These are phyloP conservation scores for Pyrrhosoma nymphula DNA, from an alignment of 2,888 invertebrate species.

Conservation along the genomic window DNA sequence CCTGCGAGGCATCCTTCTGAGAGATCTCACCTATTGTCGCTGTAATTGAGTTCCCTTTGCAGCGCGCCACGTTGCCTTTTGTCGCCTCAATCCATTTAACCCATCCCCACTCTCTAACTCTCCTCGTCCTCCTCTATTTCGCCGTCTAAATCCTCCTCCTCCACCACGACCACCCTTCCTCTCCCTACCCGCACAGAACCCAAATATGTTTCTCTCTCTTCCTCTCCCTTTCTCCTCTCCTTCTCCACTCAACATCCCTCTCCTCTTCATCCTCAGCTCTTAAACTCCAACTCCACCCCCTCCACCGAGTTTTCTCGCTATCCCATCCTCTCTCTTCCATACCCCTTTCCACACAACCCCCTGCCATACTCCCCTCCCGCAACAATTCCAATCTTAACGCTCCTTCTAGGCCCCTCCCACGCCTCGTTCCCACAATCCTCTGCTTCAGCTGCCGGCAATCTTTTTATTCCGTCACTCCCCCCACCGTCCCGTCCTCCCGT, in stretches of 20 bases:
- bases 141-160: background rate
- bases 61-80: constrained; percentile 57
- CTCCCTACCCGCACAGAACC: background rate
- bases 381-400: constrained; percentile 27
- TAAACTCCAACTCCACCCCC: background rate
- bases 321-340: background rate
- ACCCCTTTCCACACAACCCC: background rate
- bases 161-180: background rate
- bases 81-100: constrained; percentile 67
- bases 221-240: background rate
- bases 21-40: constrained; percentile 67
- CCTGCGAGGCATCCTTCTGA: constrained; percentile 53
- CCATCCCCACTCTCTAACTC: constrained; percentile 42
- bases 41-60: constrained; percentile 65
- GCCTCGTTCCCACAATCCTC: constrained; percentile 22
- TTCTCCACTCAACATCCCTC: background rate
- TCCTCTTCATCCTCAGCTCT: too few relatives aligned
- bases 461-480: background rate
- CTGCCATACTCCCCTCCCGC: background rate
- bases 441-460: constrained; percentile 27
- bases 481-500: too few relatives aligned
- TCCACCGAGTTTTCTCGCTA: background rate
- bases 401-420: background rate
- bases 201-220: constrained; percentile 19
- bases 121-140: background rate